A percentile compares a stretch with the other conserved stretches of the same genome.
phyloP scores from a whole-genome alignment of 1,140 invertebrate genomes.

The Epicauta chinensis region DNA sequence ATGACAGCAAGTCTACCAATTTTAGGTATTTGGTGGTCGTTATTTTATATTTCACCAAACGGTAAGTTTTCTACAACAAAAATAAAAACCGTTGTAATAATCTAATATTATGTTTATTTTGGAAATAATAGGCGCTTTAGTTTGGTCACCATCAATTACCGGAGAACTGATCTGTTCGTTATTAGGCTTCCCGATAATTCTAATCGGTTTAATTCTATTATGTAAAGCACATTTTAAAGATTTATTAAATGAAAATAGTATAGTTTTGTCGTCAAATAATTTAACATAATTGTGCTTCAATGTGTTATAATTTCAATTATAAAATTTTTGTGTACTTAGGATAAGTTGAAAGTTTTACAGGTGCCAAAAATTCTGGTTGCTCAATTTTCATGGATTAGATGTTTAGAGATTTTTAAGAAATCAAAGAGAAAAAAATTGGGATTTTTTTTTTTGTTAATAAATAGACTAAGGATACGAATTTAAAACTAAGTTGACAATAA shows the following conservation, averaged over 20 bases:
- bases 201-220: constrained; percentile 49
- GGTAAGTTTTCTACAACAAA: constrained; percentile 28
- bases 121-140: constrained; percentile 40
- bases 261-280: too few species aligned
- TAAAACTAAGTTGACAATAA: too few species aligned
- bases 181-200: constrained; percentile 51
- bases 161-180: constrained; percentile 54
- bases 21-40: constrained; percentile 55
- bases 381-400: too few species aligned
- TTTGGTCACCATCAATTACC: constrained; percentile 50
- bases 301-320: too few species aligned
- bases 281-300: too few species aligned
- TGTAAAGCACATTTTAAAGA: constrained; percentile 49
- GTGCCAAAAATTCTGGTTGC: too few species aligned
- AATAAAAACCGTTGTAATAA: constrained; percentile 1
- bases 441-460: too few species aligned
- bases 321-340: too few species aligned
- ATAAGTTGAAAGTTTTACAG: too few species aligned
- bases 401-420: too few species aligned
- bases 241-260: neutral
- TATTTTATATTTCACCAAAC: constrained; percentile 43
- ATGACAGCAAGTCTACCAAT: constrained; percentile 49
- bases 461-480: too few species aligned
- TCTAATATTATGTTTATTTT: constrained; percentile 5
- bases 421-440: too few species aligned